Base-by-base conservation (phyloP, 2,113 vertebrate species). In the Leucopternis melanops region DNA sequence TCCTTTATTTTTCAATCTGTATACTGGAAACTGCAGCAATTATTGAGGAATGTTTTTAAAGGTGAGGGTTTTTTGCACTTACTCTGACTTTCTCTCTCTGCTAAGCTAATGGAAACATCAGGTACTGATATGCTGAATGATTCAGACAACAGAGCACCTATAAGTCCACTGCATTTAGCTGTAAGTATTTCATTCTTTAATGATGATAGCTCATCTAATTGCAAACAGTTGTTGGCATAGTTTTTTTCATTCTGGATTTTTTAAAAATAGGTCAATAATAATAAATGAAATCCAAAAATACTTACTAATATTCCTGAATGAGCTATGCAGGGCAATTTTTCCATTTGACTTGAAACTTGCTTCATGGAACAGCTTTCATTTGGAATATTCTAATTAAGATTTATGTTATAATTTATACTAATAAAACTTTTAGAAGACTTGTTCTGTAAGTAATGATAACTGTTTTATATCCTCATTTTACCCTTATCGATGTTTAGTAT, bases 101-200 rank as follows among this genome's bases (percentile, higher is more conserved):
- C 88, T 93, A 95, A 99, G 99, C 98, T 99, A 91, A 99, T 99
- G 99, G 99, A 99, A 98, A 99, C 99, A 71, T 99, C 99, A 69
- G 99, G 99, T 93, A 98, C 99, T 73, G 99, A 99, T 95, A 99
- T 99, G 98, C 96, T 99, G 93, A 99, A 98, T 96, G 99, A 99
- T 92, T 98, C 98, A 3, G 99, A 99, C 95, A 98, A 98, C 88
- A 98, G 98, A 98, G 98, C 99, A 63, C 99, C 99, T 42, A 98
- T 99, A 98, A 99, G 99, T 97, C 99, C 99, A 3, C 97, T 99
- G 95, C 99, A 99, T 94, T 98, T 99, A 95, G 99, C 99, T 97
- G 99, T 99, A 97, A 99, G 99, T 99, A 86, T 80, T 95, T 40
- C 15, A 20, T 88, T 86, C 40, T 20, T 58, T 21, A 62, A 61